Conservation (phyloP, 2,888 invertebrate species). For the Drosophila mettleri region DNA sequence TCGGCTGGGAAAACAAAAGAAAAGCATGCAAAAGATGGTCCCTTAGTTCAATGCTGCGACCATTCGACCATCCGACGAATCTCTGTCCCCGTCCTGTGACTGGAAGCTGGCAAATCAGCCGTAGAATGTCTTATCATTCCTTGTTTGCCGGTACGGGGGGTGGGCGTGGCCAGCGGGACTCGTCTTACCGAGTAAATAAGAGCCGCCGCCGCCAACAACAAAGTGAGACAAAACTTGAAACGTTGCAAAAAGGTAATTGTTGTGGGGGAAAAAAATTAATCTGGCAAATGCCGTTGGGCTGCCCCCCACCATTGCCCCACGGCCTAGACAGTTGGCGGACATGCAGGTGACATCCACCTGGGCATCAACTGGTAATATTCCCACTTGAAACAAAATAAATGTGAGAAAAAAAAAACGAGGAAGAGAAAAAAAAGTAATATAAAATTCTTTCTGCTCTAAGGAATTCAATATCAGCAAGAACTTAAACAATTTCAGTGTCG, state of each 20-base stretch:
- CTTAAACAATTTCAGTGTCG: neutral
- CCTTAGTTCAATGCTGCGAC: constrained; percentile 13
- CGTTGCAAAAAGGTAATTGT: constrained; percentile 48
- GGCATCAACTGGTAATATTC: constrained; percentile 32
- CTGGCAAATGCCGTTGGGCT: constrained; percentile 43
- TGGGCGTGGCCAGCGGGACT: neutral
- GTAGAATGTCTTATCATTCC: constrained; percentile 44
- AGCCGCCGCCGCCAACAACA: constrained; percentile 9
- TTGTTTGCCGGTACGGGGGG: neutral
- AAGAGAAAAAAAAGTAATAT: constrained; percentile 2
- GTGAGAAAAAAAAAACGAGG: neutral
- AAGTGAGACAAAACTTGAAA: constrained; percentile 37
- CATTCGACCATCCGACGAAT: constrained; percentile 18
- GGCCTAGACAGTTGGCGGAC: constrained; percentile 7
- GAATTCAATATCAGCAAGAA: constrained; percentile 9
- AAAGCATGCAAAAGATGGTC: constrained; percentile 56
- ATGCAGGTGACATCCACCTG: constrained; percentile 51
- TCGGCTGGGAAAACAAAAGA: constrained; percentile 61
- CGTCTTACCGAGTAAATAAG: constrained; percentile 34
- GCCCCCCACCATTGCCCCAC: neutral
- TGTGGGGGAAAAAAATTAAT: constrained; percentile 44
- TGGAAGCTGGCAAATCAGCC: constrained; percentile 46
- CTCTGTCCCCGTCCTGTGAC: constrained; percentile 1
- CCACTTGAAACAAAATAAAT: constrained; percentile 18
- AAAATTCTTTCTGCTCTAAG: constrained; percentile 2